Conservation (phyloP, 2,888 invertebrate genomes). For the Resseliella maxima region DNA sequence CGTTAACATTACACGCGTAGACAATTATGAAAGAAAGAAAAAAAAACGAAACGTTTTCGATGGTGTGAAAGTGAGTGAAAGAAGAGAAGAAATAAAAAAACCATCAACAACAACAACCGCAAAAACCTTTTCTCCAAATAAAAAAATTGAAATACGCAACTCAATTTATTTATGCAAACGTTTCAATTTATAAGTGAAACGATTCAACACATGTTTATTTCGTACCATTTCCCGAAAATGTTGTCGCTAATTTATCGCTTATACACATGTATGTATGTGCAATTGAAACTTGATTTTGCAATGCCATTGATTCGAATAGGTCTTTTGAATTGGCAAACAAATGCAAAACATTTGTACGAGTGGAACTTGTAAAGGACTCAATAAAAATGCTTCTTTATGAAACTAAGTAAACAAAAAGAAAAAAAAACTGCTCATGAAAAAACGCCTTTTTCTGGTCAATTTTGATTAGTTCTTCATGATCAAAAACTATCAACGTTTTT, state of each 20-base stretch:
- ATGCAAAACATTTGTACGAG: too few species aligned
- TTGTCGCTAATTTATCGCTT: not conserved
- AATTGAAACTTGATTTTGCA: not conserved
- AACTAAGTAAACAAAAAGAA: too few species aligned
- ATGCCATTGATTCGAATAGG: not conserved
- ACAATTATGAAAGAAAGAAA: slow-evolving; percentile 23
- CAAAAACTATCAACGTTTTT: slow-evolving; percentile 16
- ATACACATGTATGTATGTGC: not conserved
- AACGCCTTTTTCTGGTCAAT: not conserved
- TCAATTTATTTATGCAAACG: slow-evolving; percentile 41
- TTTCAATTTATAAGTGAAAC: slow-evolving; percentile 18
- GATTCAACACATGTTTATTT: not conserved
- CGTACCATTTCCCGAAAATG: not conserved
- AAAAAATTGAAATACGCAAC: not conserved
- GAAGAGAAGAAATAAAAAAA: not conserved
- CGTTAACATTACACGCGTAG: not conserved
- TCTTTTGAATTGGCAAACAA: too few species aligned
- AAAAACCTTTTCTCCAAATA: not conserved
- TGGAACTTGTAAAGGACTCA: too few species aligned
- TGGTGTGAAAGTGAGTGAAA: slow-evolving; percentile 24
- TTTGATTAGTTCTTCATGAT: not conserved
- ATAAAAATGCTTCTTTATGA: too few species aligned
- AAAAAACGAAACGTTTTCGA: not conserved
- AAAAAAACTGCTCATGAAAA: too few species aligned
- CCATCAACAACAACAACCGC: not conserved